phyloP scores from a whole-genome alignment of 2,797 vertebrate species.

The Scarus forsteni region DNA sequence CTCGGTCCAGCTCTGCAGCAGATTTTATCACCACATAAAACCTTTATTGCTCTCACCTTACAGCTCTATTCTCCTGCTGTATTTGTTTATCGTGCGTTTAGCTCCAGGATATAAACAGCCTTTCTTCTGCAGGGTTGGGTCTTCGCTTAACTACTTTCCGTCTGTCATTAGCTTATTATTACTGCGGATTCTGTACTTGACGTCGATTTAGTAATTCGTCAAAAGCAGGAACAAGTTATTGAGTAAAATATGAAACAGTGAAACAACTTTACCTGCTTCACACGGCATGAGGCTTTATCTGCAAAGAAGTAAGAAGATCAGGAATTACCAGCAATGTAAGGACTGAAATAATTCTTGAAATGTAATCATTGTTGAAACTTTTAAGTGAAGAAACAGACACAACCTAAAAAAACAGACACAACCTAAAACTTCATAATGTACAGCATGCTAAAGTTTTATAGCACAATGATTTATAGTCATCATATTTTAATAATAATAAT shows the following conservation, averaged over 20 bases:
- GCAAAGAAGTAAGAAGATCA: too few relatives aligned
- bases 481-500: too few relatives aligned
- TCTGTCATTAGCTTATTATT: background rate
- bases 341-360: too few relatives aligned
- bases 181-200: background rate
- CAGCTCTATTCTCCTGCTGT: background rate
- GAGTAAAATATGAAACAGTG: background rate
- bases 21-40: conserved; percentile 33
- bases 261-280: too few relatives aligned
- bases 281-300: too few relatives aligned
- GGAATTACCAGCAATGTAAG: too few relatives aligned
- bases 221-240: accelerated
- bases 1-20: background rate
- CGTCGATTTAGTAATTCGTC: background rate
- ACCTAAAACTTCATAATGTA: too few relatives aligned
- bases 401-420: too few relatives aligned
- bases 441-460: too few relatives aligned
- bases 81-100: conserved; percentile 7
- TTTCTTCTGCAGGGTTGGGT: background rate
- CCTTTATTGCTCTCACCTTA: conserved; percentile 2
- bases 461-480: too few relatives aligned
- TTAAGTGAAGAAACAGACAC: too few relatives aligned
- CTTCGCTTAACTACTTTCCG: background rate
- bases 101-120: background rate
- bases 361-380: too few relatives aligned